Conservation (phyloP, 2,888 invertebrate genomes). For the Tridacna crocea region DNA sequence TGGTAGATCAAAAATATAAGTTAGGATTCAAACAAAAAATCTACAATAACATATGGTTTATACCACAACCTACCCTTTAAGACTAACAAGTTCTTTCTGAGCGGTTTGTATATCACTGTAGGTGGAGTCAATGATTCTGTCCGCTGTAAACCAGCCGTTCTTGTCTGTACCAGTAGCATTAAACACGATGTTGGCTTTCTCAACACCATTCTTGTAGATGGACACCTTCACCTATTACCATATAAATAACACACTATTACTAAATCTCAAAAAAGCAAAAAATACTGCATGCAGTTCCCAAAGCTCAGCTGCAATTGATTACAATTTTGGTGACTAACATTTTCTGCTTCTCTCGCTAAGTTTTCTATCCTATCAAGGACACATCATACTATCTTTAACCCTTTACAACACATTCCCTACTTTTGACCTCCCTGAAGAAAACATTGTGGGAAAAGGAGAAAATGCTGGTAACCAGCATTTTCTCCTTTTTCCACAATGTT, state of each 20-base stretch:
- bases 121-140: conserved; percentile 67
- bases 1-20: too few species aligned
- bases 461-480: too few species aligned
- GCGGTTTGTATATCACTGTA: conserved; percentile 66
- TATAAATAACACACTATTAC: neutral
- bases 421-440: too few species aligned
- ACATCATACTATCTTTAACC: too few species aligned
- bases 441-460: too few species aligned
- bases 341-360: too few species aligned
- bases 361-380: too few species aligned
- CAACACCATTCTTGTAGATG: conserved; percentile 68
- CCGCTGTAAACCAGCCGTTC: conserved; percentile 69
- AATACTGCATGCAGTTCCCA: neutral
- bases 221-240: conserved; percentile 67
- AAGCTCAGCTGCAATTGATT: neutral
- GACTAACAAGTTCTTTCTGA: conserved; percentile 58
- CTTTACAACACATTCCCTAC: too few species aligned
- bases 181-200: conserved; percentile 71
- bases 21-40: too few species aligned
- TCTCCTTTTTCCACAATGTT: too few species aligned
- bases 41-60: neutral
- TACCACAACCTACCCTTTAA: conserved; percentile 57
- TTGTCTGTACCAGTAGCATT: conserved; percentile 68
- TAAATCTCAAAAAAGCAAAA: too few species aligned
- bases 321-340: neutral